Evolutionary conservation across 2,113 vertebrate genomes (phyloP), one percentile per base, ranked within the genome.

Genomic region (Myodes glareolus): DNA sequence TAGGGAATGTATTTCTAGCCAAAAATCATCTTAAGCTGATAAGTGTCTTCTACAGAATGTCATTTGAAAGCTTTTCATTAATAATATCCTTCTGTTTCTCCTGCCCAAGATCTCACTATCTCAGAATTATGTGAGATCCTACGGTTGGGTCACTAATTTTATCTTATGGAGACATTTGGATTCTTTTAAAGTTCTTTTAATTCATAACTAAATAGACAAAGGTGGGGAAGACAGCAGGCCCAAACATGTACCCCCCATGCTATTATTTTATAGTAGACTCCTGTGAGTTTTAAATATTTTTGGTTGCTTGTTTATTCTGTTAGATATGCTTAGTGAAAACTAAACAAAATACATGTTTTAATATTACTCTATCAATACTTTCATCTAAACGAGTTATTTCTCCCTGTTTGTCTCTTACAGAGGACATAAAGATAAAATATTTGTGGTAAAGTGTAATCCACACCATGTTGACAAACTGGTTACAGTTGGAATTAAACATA

Each of bases 391-490:
- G 17, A 68, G 27, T 73, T 73, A 23, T 52, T n/a, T 96, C 47
- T 90, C 23, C 0, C 1, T 95, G 0, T 67, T 97, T 97, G 23
- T 98, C 87, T 98, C 65, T 98, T 98, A 11, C 98, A 99, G 99
- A 97, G 99, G 99, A 23, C 99, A 99, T 90, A 99, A 99, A 97
- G 99, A 99, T 67, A 99, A 99, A 97, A 99, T 99, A 97, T 99
- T 99, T 90, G 99, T 99, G 97, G 99, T 99, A 97, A 99, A 99
- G 96, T 99, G 99, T 97, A 99, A 99, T 94, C 99, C 99, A 0
- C 99, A 99, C 97, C 99, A 99, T 80, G 98, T 98, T 97, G 99
- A 99, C 98, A 99, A 99, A 87, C 98, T 99, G 92, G 99, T 99
- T 89, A 99, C 99, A 0, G 99, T 99, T 96, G 99, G 99, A 36